phyloP scores from a whole-genome alignment of 2,888 invertebrate species.

The Apotomis betuletana region DNA sequence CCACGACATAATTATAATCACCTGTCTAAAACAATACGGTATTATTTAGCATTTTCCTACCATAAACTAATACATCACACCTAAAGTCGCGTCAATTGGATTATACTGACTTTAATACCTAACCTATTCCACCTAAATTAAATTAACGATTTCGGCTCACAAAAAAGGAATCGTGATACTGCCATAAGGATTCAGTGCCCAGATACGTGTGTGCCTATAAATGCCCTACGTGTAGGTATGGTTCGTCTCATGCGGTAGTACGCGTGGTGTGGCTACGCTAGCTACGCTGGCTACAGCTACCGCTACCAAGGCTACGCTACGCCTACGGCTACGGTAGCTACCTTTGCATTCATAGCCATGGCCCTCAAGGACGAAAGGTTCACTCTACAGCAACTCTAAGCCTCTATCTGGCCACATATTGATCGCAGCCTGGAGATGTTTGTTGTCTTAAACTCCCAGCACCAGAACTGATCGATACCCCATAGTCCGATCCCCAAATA shows the following conservation, averaged over 20 bases:
- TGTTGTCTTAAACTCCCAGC: slow-evolving; percentile 10
- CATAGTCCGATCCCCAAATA: slow-evolving; percentile 4
- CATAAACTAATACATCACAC: neutral
- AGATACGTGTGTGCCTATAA: neutral
- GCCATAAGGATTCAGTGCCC: neutral
- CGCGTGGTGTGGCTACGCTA: slow-evolving; percentile 5
- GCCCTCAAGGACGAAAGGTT: slow-evolving; percentile 1
- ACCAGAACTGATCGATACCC: slow-evolving; percentile 27
- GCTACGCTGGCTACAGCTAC: slow-evolving; percentile 43
- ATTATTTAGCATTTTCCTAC: neutral
- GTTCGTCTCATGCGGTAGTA: slow-evolving; percentile 18
- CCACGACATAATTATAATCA: neutral
- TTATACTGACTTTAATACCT: neutral
- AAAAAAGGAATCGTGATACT: neutral
- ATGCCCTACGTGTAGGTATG: slow-evolving; percentile 6
- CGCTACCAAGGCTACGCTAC: slow-evolving; percentile 23
- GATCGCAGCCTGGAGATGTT: slow-evolving; percentile 28
- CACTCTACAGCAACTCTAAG: slow-evolving; percentile 20
- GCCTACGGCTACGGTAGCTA: slow-evolving; percentile 34
- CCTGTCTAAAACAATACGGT: neutral
- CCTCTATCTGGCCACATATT: slow-evolving; percentile 31
- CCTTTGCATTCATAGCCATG: slow-evolving; percentile 25
- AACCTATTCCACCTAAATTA: neutral
- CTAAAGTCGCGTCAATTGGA: neutral
- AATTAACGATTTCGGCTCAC: neutral